Evolutionary conservation across 2,797 vertebrate genomes (phyloP), one percentile per base, ranked within the genome.

Genomic region (Smutsia gigantea): DNA sequence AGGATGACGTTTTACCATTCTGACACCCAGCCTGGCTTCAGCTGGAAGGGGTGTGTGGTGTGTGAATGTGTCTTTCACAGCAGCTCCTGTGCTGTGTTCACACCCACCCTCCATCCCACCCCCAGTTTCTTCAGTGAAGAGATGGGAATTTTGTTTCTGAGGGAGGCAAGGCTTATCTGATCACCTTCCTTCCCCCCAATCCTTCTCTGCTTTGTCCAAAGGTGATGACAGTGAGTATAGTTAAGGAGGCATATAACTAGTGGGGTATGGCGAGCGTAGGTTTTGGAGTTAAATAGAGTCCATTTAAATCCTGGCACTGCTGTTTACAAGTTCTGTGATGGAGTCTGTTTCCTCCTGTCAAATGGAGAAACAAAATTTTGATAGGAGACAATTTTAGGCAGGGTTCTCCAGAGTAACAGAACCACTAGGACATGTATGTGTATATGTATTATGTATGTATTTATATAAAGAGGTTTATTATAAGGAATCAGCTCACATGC

Each of bases 11-110:
- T 81, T 64, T 59, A 51, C 75, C 83, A 4, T 74, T 66, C 87
- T 55, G 77, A 96, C 66, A 75, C 77, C 59, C 83, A 68, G 49
- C 42, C 91, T 78, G 93, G 71, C 88, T 86, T 74, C 85, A 42
- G 21, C 8, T 31, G 39, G 55, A 46, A 81, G 37, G 61, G 49
- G 9, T 21, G 1, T 75, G 68, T 63, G 46, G 51, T n/a, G 53
- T 39, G n/a, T 15, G 11, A 18, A 19, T 34, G 4, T 23, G 49
- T 42, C 55, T 72, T 61, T 88, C 3, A 0, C 21, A 31, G 64
- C 17, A 72, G 29, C 37, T 39, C 19, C 0, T 25, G n/a, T 25
- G 27, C 34, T 46, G 0, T 53, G 27, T 75, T 75, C 82, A 49
- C 27, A 4, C 27, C 23, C 11, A 46, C 46, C 46, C 46, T 2